A percentile compares a stretch with the other conserved stretches of the same genome.
Conservation (phyloP, 2,888 invertebrate genomes). For the Brachyptera risi region DNA sequence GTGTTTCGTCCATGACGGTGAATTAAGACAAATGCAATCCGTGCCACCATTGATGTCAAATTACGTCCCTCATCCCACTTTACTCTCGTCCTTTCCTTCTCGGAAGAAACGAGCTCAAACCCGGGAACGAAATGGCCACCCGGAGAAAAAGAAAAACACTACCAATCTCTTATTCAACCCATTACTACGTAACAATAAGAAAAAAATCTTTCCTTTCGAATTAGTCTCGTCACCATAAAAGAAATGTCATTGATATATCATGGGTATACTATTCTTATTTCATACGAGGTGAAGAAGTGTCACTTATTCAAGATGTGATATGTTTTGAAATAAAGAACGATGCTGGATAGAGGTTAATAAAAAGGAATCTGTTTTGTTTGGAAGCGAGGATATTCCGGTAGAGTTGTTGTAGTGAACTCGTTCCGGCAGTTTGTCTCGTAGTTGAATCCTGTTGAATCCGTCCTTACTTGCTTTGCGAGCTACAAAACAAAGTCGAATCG, state of each 20-base stretch:
- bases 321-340: too few species aligned
- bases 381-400: constrained; percentile 1
- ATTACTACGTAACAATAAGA: background rate
- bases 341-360: too few species aligned
- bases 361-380: background rate
- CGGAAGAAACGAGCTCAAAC: background rate
- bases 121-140: constrained; percentile 23
- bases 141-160: constrained; percentile 8
- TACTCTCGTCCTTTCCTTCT: background rate
- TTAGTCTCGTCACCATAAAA: too few species aligned
- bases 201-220: too few species aligned
- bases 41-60: constrained; percentile 25
- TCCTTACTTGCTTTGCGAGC: constrained; percentile 9
- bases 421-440: constrained; percentile 25
- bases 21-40: constrained; percentile 30
- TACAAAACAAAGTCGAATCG: constrained; percentile 27
- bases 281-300: too few species aligned
- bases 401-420: constrained; percentile 7
- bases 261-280: too few species aligned
- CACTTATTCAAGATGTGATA: too few species aligned
- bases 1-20: constrained; percentile 16
- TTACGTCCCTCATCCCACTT: constrained; percentile 1
- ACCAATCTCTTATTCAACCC: background rate
- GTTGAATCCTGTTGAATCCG: constrained; percentile 1
- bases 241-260: too few species aligned